Conservation (phyloP, 2,888 invertebrate genomes). For the Andrena dorsata region DNA sequence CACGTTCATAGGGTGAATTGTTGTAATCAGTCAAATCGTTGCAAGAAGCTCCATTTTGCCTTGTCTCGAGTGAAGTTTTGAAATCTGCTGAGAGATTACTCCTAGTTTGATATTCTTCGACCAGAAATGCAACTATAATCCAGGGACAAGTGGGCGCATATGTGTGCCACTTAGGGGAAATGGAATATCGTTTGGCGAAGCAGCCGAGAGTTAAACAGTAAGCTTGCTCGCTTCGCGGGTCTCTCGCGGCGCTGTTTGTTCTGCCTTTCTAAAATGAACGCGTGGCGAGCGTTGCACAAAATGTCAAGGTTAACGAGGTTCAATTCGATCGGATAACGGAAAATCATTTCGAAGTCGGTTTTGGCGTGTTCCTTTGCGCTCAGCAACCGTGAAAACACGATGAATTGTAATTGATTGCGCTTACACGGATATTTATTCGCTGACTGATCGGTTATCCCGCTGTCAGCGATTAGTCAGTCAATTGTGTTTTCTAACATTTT, state of each 20-base stretch:
- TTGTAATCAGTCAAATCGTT: constrained; percentile 1
- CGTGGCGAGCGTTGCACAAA: constrained; percentile 67
- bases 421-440: background rate
- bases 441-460: constrained; percentile 10
- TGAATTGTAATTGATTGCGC: constrained; percentile 54
- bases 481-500: background rate
- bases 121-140: constrained; percentile 42
- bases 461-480: constrained; percentile 8
- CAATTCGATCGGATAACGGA: constrained; percentile 53
- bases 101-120: background rate
- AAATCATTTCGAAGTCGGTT: constrained; percentile 39
- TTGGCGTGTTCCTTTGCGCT: background rate
- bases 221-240: constrained; percentile 13
- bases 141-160: constrained; percentile 19
- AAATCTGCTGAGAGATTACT: background rate
- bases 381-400: constrained; percentile 35
- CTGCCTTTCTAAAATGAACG: constrained; percentile 79
- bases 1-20: constrained; percentile 34
- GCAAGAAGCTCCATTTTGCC: background rate
- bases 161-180: constrained; percentile 2
- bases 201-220: background rate
- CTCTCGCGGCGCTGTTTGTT: constrained; percentile 27
- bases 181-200: constrained; percentile 14
- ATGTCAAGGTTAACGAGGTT: constrained; percentile 79
- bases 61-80: background rate